phyloP scores from a whole-genome alignment of 2,113 vertebrate genomes.

The Perca flavescens region DNA sequence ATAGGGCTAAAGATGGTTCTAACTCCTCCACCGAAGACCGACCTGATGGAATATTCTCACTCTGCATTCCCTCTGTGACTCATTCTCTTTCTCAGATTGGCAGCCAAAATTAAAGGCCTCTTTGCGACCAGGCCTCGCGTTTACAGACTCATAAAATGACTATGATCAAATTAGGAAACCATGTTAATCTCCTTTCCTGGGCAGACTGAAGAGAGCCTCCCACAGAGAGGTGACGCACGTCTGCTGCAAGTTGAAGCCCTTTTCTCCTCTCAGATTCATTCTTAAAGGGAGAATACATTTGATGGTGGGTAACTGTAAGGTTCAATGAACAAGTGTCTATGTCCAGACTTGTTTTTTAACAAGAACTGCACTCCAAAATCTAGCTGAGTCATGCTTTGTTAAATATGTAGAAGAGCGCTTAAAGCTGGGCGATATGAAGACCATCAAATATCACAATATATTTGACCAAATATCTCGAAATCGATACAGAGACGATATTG shows the following conservation, averaged over 20 bases:
- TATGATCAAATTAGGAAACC: constrained; percentile 54
- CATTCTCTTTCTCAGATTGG: constrained; percentile 23
- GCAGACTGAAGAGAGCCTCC: constrained; percentile 26
- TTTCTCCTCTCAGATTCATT: constrained; percentile 14
- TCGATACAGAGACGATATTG: no score
- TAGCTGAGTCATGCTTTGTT: background rate
- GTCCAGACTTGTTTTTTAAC: constrained; percentile 5
- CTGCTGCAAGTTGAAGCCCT: constrained; percentile 7
- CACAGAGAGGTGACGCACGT: constrained; percentile 63
- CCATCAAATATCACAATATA: no score
- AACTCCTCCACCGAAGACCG: background rate
- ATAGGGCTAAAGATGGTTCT: background rate
- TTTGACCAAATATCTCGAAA: no score
- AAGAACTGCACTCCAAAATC: background rate
- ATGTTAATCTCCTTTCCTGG: constrained; percentile 45
- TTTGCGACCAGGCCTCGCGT: constrained; percentile 15
- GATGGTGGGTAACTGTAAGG: background rate
- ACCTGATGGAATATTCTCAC: background rate
- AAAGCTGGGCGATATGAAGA: no score
- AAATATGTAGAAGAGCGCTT: background rate
- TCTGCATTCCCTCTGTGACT: constrained; percentile 40
- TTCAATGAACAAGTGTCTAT: background rate
- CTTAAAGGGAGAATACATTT: constrained; percentile 10
- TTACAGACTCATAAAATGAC: constrained; percentile 57
- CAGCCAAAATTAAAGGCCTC: constrained; percentile 46